A percentile compares a stretch with the other conserved stretches of the same genome.
These are phyloP conservation scores for Formica exsecta DNA, from an alignment of 1,140 invertebrate species.

Conservation along the genomic window DNA sequence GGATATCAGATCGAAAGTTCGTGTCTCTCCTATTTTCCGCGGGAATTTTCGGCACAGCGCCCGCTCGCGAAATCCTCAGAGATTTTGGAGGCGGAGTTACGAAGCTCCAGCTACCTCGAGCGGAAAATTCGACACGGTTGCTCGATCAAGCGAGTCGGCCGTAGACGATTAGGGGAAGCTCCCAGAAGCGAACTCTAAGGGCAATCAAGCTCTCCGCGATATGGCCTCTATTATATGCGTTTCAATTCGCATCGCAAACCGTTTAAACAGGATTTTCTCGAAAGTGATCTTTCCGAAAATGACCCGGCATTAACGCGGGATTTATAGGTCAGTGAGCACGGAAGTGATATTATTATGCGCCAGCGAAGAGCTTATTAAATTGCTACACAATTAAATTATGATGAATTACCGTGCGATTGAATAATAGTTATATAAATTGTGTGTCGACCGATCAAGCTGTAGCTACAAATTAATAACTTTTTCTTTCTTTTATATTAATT, in stretches of 20 bases:
- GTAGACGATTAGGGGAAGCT: slow-evolving; percentile 75
- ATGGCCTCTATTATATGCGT: slow-evolving; percentile 56
- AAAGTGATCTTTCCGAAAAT: slow-evolving; percentile 46
- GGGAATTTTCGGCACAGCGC: slow-evolving; percentile 72
- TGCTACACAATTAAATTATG: slow-evolving; percentile 22
- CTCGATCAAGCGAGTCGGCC: slow-evolving; percentile 74
- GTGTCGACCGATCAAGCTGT: neutral
- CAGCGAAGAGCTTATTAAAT: neutral
- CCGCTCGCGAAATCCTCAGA: slow-evolving; percentile 71
- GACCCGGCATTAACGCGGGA: slow-evolving; percentile 22
- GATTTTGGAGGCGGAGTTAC: slow-evolving; percentile 52
- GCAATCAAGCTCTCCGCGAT: slow-evolving; percentile 70
- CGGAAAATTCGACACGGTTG: slow-evolving; percentile 72
- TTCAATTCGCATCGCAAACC: slow-evolving; percentile 40
- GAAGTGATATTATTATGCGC: neutral
- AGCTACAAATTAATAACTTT: neutral
- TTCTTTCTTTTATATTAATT: neutral
- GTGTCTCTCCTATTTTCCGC: slow-evolving; percentile 73
- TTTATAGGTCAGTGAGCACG: slow-evolving; percentile 45
- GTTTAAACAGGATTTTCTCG: slow-evolving; percentile 49
- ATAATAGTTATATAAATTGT: neutral
- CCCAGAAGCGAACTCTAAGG: slow-evolving; percentile 67
- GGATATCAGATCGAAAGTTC: slow-evolving; percentile 75
- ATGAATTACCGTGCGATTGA: neutral
- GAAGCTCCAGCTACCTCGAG: slow-evolving; percentile 33